Evolutionary conservation across 2,797 vertebrate genomes (phyloP).

Genomic region (Carcharodon carcharias): DNA sequence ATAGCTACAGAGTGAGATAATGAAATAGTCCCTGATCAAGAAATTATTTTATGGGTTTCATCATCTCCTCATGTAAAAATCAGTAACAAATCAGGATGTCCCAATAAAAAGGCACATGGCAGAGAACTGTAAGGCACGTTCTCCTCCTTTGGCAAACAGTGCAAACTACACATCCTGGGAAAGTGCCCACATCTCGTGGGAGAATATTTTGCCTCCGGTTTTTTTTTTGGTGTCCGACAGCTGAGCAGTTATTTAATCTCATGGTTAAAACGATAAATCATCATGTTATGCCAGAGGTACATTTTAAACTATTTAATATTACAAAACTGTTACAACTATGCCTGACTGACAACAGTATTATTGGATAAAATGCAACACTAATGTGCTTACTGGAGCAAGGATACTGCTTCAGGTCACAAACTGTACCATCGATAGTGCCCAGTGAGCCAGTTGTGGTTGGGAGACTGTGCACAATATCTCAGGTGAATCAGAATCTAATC

Average conservation of each 20-base stretch:
- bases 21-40: background rate
- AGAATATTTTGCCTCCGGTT: background rate
- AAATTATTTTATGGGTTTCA: background rate
- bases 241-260: background rate
- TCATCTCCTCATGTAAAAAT: background rate
- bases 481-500: background rate
- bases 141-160: constrained; percentile 2
- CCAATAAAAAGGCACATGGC: background rate
- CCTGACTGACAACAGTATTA: background rate
- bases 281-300: background rate
- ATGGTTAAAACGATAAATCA: background rate
- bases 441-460: background rate
- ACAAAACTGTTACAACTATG: background rate
- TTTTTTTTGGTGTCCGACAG: background rate
- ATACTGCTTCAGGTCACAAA: background rate
- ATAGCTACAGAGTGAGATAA: background rate
- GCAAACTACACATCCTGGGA: background rate
- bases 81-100: background rate
- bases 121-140: background rate
- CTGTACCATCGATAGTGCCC: background rate
- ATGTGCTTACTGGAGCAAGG: background rate
- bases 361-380: background rate
- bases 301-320: background rate
- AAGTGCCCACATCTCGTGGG: background rate
- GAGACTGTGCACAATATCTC: background rate